These are phyloP conservation scores for Nyctereutes procyonoides DNA, from an alignment of 2,113 vertebrate genomes.

Conservation along the genomic window DNA sequence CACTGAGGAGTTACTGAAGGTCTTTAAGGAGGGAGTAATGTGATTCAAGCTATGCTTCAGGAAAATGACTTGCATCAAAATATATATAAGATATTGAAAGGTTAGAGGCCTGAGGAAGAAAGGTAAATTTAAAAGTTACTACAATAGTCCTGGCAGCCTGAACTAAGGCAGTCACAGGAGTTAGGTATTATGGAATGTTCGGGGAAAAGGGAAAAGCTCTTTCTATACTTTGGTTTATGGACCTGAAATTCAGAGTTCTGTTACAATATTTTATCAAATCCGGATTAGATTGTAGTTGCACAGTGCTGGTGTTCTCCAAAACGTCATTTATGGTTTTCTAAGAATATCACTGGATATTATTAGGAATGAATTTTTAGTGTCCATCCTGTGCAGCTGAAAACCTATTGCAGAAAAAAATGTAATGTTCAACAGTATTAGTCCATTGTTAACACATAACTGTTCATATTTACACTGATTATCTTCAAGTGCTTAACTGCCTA, in stretches of 20 bases:
- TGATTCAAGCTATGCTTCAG: neutral
- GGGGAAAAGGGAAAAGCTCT: neutral
- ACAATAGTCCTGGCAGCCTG: neutral
- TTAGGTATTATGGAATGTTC: neutral
- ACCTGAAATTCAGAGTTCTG: neutral
- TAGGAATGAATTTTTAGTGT: conserved; percentile 57
- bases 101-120: neutral
- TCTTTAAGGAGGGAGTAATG: neutral
- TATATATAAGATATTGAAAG: neutral
- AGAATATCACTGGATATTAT: neutral
- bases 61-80: neutral
- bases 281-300: neutral
- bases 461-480: conserved; percentile 81
- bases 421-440: conserved; percentile 67
- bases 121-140: neutral
- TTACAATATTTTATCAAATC: conserved; percentile 30
- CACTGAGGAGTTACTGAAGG: neutral
- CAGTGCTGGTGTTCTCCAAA: neutral
- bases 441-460: conserved; percentile 75
- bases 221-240: conserved; percentile 1
- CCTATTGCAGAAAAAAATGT: conserved; percentile 70
- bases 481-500: conserved; percentile 81
- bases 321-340: neutral
- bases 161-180: neutral
- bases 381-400: conserved; percentile 67